Evolutionary conservation across 2,113 vertebrate genomes (phyloP).

Genomic region (Tringa solitaria): DNA sequence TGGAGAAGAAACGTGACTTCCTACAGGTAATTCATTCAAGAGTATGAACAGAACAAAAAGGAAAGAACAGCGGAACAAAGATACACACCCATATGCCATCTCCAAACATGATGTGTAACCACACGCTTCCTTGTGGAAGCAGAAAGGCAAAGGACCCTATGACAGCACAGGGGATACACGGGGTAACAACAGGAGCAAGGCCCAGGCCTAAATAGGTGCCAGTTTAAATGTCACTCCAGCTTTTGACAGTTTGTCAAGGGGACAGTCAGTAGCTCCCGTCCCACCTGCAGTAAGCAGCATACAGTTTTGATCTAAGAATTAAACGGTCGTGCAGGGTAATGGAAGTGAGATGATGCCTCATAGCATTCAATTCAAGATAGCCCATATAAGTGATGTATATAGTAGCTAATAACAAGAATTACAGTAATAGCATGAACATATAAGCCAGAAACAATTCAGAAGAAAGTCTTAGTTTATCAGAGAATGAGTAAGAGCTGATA

Average conservation of each 20-base stretch:
- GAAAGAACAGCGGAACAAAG: not conserved
- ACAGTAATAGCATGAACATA: not conserved
- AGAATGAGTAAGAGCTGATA: not conserved
- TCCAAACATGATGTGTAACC: not conserved
- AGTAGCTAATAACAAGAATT: not conserved
- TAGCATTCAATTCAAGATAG: not conserved
- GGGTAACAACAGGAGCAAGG: not conserved
- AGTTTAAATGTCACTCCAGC: not conserved
- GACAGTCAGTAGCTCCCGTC: not conserved
- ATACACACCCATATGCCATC: not conserved
- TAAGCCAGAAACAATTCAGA: not conserved
- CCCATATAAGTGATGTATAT: not conserved
- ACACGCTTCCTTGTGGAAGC: not conserved
- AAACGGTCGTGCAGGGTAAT: not conserved
- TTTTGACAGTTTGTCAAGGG: not conserved
- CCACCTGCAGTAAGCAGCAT: not conserved
- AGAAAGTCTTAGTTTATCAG: not conserved
- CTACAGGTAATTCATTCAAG: not conserved
- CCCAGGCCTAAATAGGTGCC: not conserved
- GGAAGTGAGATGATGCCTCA: not conserved
- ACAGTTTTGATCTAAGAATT: not conserved
- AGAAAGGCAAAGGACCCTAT: not conserved
- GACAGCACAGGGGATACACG: not conserved
- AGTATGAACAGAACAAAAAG: not conserved
- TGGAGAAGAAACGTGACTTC: not conserved